Evolutionary conservation across 2,888 invertebrate species (phyloP).

Genomic region (Lypha dubia): DNA sequence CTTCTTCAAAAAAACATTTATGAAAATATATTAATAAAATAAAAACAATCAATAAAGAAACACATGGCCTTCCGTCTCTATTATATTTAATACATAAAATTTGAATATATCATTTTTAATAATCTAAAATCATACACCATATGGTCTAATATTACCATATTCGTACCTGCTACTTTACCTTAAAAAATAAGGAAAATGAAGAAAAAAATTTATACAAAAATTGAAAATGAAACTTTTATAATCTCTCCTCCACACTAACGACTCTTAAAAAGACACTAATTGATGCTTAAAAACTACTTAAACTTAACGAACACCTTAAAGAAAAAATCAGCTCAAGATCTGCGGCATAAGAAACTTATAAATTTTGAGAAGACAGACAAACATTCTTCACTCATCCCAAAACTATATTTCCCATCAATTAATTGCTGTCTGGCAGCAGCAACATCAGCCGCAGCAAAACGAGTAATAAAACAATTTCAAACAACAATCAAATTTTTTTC

Average conservation of each 20-base stretch:
- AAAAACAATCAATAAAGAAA: constrained; percentile 33
- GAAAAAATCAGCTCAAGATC: constrained; percentile 17
- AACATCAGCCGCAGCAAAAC: background rate
- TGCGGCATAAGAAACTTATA: constrained; percentile 46
- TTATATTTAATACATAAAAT: background rate
- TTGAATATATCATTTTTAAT: constrained; percentile 12
- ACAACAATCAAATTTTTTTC: constrained; percentile 21
- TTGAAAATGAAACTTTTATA: constrained; percentile 11
- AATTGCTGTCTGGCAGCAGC: constrained; percentile 10
- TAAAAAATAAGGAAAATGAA: background rate
- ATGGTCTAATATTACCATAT: background rate
- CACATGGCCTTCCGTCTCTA: constrained; percentile 28
- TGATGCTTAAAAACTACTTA: constrained; percentile 41
- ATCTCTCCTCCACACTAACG: constrained; percentile 18
- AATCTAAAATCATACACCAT: constrained; percentile 27
- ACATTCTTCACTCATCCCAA: constrained; percentile 4
- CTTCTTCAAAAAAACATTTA: background rate
- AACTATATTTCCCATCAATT: constrained; percentile 64
- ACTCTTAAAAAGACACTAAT: constrained; percentile 46
- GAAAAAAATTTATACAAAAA: background rate
- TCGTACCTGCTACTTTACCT: constrained; percentile 17
- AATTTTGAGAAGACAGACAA: constrained; percentile 42
- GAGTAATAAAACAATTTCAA: constrained; percentile 12
- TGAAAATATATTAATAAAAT: no score
- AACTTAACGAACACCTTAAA: constrained; percentile 35